Evolutionary conservation across 1,140 invertebrate species (phyloP), one percentile per base, ranked within the genome.

Genomic region (Diachasma alloeum): DNA sequence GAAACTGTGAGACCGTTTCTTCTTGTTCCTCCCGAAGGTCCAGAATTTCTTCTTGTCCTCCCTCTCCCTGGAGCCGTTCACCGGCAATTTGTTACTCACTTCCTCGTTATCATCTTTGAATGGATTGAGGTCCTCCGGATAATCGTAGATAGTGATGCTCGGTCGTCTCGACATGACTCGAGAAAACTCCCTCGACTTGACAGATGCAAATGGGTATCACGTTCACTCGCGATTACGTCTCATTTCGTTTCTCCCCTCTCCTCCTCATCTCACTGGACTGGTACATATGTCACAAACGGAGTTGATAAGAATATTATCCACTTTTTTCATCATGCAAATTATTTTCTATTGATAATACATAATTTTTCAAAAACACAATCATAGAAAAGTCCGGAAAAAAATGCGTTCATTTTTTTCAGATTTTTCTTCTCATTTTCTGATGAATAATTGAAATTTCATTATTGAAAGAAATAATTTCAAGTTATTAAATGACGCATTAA

Each of bases 91-190:
- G 59, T 26, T 44, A 24, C 19, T 63, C 1, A 63, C 36, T 24
- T 72, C 48, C 15, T 73, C 91, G 77, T 92, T 91, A 59, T 93
- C 93, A 76, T 94, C 93, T 76, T 91, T 91, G 85, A 94, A 94
- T 4, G 93, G 93, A 87, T 94, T 94, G 46, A 94, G 87, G 83
- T 94, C 93, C 83, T 94, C 93, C 19, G 93, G 93, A 86, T 94
- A 94, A 84, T 94, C 91, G 85, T 93, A 90, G 79, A 93, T 91
- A 59, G 86, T 87, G 75, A 87, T 78, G 75, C 84, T 88, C 19
- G 86, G 80, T 78, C 87, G 82, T 80, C 87, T 84, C 22, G 85
- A 87, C 86, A 87, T 88, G 77, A 76, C 85, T 42, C 80, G 31
- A 73, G 53, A 56, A 74, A 66, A 66, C 24, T 22, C 66, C 56